Evolutionary conservation across 2,888 invertebrate genomes (phyloP).

Genomic region (Gastracanthus pulcherrimus): DNA sequence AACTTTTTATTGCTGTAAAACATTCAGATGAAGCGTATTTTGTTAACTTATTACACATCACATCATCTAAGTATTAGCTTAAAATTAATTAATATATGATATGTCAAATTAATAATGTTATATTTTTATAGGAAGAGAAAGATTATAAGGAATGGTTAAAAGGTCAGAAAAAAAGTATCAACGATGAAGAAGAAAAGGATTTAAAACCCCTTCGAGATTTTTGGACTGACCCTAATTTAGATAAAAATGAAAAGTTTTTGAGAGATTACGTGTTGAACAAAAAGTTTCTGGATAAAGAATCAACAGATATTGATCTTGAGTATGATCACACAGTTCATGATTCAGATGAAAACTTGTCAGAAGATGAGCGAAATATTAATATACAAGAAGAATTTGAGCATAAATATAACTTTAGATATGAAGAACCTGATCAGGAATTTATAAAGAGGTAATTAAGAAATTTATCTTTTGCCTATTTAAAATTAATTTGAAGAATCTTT

Average conservation of each 20-base stretch:
- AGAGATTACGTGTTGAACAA: slow-evolving; percentile 95
- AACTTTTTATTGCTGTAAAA: slow-evolving; percentile 30
- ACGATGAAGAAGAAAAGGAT: slow-evolving; percentile 81
- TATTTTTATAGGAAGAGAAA: slow-evolving; percentile 75
- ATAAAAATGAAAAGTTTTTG: slow-evolving; percentile 92
- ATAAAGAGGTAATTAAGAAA: slow-evolving; percentile 77
- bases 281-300: slow-evolving; percentile 78
- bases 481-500: no score
- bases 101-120: slow-evolving; percentile 14
- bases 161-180: slow-evolving; percentile 83
- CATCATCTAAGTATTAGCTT: not conserved
- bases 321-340: slow-evolving; percentile 72
- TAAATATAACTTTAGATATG: slow-evolving; percentile 97
- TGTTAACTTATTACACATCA: no score
- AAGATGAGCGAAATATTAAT: slow-evolving; percentile 89
- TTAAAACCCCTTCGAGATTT: slow-evolving; percentile 88
- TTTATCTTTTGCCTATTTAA: not conserved
- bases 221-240: slow-evolving; percentile 91
- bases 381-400: slow-evolving; percentile 94
- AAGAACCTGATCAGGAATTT: slow-evolving; percentile 96
- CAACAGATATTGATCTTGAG: slow-evolving; percentile 56
- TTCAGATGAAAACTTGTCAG: slow-evolving; percentile 82
- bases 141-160: slow-evolving; percentile 90
- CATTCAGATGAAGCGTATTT: no score
- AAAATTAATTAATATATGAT: not conserved